Percentiles rank a stretch among this genome's conserved stretches.
Conservation (phyloP, 2,888 invertebrate genomes). For the Auanema sp. region DNA sequence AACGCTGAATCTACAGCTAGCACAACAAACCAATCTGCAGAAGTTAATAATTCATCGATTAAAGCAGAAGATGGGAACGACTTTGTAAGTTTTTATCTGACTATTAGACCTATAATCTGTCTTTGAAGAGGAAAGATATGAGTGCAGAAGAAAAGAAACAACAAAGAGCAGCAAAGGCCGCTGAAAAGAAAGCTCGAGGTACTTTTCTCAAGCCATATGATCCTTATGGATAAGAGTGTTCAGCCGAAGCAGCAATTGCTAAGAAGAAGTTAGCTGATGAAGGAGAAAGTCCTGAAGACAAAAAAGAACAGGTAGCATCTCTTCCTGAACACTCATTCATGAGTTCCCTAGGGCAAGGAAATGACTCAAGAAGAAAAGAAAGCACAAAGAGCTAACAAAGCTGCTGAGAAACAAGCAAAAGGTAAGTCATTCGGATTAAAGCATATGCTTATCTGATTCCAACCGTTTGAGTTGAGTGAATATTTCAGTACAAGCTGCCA, state of each 20-base stretch:
- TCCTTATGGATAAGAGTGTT: conserved; percentile 1
- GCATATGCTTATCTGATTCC: no score
- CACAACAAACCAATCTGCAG: no score
- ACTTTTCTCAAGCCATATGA: neutral
- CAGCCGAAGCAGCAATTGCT: conserved; percentile 33
- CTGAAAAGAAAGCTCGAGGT: conserved; percentile 43
- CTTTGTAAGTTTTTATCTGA: neutral
- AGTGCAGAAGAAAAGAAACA: conserved; percentile 37
- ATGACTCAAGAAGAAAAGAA: conserved; percentile 39
- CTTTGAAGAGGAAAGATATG: conserved; percentile 25
- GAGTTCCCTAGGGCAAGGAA: conserved; percentile 18
- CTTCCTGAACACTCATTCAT: no score
- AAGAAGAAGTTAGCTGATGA: conserved; percentile 20
- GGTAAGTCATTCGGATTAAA: no score
- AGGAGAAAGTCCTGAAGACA: conserved; percentile 4
- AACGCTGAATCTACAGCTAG: no score
- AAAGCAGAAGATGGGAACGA: neutral
- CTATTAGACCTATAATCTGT: no score
- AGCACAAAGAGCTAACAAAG: conserved; percentile 37
- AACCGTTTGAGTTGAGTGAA: no score
- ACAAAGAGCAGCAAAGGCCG: conserved; percentile 40
- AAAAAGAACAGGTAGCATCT: conserved; percentile 14
- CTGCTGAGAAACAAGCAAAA: conserved; percentile 42
- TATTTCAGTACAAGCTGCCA: conserved; percentile 2
- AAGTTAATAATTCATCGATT: no score